These are phyloP conservation scores for Oryctes rhinoceros DNA, from an alignment of 1,140 invertebrate genomes.

Conservation along the genomic window DNA sequence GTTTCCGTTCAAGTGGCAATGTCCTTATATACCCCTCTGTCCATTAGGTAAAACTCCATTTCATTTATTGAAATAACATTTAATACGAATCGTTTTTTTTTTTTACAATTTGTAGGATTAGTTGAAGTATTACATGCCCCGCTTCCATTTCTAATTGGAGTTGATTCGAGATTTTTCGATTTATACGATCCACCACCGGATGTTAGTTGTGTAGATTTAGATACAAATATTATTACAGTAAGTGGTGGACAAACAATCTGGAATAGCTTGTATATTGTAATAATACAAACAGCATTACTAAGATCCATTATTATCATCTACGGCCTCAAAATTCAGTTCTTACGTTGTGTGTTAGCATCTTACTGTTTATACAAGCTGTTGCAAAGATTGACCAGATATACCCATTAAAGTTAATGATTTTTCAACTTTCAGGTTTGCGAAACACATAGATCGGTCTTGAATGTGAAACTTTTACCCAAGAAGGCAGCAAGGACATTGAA, in stretches of 20 bases:
- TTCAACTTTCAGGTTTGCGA: slow-evolving; percentile 76
- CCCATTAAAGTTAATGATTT: no score
- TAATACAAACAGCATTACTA: no score
- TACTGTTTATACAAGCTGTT: no score
- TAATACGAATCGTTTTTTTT: not conserved
- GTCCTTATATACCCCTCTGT: slow-evolving; percentile 98
- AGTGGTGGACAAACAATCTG: slow-evolving; percentile 50
- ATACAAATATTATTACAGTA: slow-evolving; percentile 93
- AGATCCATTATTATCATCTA: no score
- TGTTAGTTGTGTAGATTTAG: slow-evolving; percentile 97
- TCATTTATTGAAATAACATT: slow-evolving; percentile 45
- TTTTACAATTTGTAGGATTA: slow-evolving; percentile 63
- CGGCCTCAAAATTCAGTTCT: no score
- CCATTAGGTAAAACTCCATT: slow-evolving; percentile 74
- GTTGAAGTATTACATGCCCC: slow-evolving; percentile 94
- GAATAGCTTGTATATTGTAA: no score
- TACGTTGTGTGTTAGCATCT: no score
- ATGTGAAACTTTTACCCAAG: slow-evolving; percentile 88
- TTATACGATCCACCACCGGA: slow-evolving; percentile 95
- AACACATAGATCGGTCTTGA: slow-evolving; percentile 80
- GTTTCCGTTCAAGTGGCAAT: slow-evolving; percentile 99
- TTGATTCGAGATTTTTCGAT: slow-evolving; percentile 97
- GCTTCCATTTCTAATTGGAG: slow-evolving; percentile 95
- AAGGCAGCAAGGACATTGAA: slow-evolving; percentile 82
- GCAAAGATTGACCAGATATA: no score